Base-by-base conservation (phyloP, 2,888 invertebrate genomes). In the Mylabris sibirica region DNA sequence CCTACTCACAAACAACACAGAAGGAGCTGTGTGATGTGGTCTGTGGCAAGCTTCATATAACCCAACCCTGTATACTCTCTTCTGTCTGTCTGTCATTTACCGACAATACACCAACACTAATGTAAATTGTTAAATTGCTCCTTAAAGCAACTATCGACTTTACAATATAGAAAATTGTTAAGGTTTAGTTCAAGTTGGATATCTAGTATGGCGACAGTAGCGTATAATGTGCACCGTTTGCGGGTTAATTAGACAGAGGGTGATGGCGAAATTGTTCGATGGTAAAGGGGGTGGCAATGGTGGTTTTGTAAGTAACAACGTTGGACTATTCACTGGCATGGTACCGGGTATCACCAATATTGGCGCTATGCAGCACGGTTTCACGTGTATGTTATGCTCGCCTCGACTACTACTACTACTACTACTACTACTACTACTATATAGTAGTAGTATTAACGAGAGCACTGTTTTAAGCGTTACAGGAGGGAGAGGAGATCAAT, bases 341-440 rank as follows among this genome's bases (percentile, higher is more conserved):
- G 84, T 77, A 84, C 84, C 71, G 83, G 79, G 80, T 84, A 84
- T 82, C 84, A 84, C 84, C 83, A 78, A 82, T 84, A 84, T 84
- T 83, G 82, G 82, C 81, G 82, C 81, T 83, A 80, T 82, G 82
- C 81, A 83, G 80, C 79, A 79, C 79, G 78, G 74, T 76, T 79
- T 79, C 77, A 80, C 81, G 79, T 79, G 80, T 49, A 49, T 79
- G 77, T 76, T 74, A 76, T 76, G 72, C 75, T 77, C 72, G 74
- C 73, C 73, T 70, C 72, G 72, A 72, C 75, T 72, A 38, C 38
- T 3, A 30, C 30, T 30, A 30, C 30, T 30, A 72, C 75, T 72
- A 38, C 38, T 3, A 30, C 30, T 30, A 30, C 30, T 30, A 30
- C 30, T 30, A 30, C 2, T 4, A 30, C 30, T 30, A 30, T 30